These are phyloP conservation scores for Gymnobelideus leadbeateri DNA, from an alignment of 2,113 vertebrate genomes.

Conservation along the genomic window DNA sequence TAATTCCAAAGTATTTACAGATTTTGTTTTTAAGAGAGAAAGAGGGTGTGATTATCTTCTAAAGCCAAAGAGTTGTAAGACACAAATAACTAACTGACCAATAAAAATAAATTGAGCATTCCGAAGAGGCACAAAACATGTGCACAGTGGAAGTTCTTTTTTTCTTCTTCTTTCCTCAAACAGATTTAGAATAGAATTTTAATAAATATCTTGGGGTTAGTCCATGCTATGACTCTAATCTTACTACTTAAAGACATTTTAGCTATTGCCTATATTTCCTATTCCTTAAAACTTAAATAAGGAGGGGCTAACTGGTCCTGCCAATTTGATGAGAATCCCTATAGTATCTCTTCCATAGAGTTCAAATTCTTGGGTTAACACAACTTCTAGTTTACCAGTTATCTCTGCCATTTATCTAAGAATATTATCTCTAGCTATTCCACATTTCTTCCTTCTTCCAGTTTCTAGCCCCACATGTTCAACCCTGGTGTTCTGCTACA, in stretches of 20 bases:
- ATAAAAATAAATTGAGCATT: neutral
- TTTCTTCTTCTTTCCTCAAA: neutral
- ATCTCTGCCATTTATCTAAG: neutral
- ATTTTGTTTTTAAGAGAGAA: neutral
- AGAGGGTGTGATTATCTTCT: neutral
- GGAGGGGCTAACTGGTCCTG: too few species aligned
- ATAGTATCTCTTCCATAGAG: neutral
- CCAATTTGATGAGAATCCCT: neutral
- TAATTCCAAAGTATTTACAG: neutral
- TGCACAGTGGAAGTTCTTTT: neutral
- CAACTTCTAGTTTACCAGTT: neutral
- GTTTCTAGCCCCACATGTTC: neutral
- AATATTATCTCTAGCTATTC: neutral
- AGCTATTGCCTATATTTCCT: neutral
- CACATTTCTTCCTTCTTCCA: neutral
- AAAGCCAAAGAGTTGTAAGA: neutral
- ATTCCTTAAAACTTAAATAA: neutral
- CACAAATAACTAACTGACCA: neutral
- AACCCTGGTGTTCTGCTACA: neutral
- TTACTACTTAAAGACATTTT: neutral
- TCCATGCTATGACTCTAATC: neutral
- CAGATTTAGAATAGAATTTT: neutral
- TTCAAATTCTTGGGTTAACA: neutral
- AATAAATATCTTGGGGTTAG: neutral
- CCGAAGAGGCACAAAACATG: neutral